Evolutionary conservation across 2,113 vertebrate species (phyloP).

Genomic region (Boulengeromyrus knoepffleri): DNA sequence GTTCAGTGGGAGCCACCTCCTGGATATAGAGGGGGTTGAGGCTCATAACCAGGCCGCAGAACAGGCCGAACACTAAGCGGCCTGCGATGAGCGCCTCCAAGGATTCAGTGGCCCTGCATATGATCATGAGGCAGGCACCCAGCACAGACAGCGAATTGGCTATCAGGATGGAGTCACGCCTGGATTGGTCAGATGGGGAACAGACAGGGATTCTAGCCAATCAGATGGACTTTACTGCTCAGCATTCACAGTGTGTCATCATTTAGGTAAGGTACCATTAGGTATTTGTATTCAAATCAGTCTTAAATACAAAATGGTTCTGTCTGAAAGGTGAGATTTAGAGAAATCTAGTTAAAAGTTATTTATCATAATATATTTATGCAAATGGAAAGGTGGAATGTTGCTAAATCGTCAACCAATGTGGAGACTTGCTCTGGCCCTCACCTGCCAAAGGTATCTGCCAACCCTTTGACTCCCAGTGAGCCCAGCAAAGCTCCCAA

Average conservation of each 20-base stretch:
- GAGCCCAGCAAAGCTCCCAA: conserved; percentile 63
- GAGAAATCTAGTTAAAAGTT: not conserved
- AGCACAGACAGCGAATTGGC: conserved; percentile 59
- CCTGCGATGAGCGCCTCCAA: conserved; percentile 67
- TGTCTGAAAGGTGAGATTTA: not conserved
- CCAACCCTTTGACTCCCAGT: conserved; percentile 60
- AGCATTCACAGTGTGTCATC: not conserved
- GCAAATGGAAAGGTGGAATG: not conserved
- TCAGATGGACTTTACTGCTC: not conserved
- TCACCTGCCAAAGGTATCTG: conserved; percentile 62
- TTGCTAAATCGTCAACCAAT: not conserved
- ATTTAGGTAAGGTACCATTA: not conserved
- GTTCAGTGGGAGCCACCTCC: conserved; percentile 60
- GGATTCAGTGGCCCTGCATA: conserved; percentile 52
- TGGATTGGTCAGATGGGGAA: conserved; percentile 21
- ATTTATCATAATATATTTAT: not conserved
- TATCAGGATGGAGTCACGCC: conserved; percentile 64
- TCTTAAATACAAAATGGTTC: not conserved
- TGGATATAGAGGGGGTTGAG: conserved; percentile 69
- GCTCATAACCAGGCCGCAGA: conserved; percentile 67
- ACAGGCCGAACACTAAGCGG: conserved; percentile 61
- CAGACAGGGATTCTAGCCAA: not conserved
- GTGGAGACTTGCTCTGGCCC: not conserved
- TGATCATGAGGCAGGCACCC: conserved; percentile 55
- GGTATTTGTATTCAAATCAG: not conserved